phyloP scores from a whole-genome alignment of 1,140 invertebrate species.

The Halesus radiatus region DNA sequence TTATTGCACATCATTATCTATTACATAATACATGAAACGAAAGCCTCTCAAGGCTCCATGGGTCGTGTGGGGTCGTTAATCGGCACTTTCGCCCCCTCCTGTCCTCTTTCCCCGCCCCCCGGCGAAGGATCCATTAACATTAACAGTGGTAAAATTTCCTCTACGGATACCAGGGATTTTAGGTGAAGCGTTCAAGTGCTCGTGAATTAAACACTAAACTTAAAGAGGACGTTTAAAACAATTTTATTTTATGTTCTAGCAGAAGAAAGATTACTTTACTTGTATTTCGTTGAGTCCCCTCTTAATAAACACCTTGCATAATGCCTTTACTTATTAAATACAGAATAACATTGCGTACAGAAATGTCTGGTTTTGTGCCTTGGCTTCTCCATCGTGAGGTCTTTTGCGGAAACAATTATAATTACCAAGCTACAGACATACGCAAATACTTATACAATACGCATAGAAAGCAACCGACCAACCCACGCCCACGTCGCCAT shows the following conservation, averaged over 20 bases:
- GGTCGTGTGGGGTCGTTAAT: constrained; percentile 34
- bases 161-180: constrained; percentile 5
- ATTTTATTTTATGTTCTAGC: constrained; percentile 16
- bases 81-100: constrained; percentile 12
- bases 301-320: too few relatives aligned
- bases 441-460: too few relatives aligned
- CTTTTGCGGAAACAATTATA: too few relatives aligned
- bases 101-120: too few relatives aligned
- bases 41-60: constrained; percentile 3
- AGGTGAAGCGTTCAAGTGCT: constrained; percentile 33
- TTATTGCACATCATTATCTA: constrained; percentile 44
- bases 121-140: constrained; percentile 19
- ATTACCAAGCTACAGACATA: too few relatives aligned
- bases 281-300: background rate
- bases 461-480: too few relatives aligned
- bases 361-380: too few relatives aligned
- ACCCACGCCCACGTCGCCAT: too few relatives aligned
- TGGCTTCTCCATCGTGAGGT: too few relatives aligned
- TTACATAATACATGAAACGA: constrained; percentile 41
- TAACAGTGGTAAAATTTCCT: constrained; percentile 32
- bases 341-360: too few relatives aligned
- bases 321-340: too few relatives aligned
- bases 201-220: constrained; percentile 33
- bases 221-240: constrained; percentile 24
- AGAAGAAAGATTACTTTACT: constrained; percentile 1